Evolutionary conservation across 2,888 invertebrate species (phyloP).

Genomic region (Matsumyia berberina): DNA sequence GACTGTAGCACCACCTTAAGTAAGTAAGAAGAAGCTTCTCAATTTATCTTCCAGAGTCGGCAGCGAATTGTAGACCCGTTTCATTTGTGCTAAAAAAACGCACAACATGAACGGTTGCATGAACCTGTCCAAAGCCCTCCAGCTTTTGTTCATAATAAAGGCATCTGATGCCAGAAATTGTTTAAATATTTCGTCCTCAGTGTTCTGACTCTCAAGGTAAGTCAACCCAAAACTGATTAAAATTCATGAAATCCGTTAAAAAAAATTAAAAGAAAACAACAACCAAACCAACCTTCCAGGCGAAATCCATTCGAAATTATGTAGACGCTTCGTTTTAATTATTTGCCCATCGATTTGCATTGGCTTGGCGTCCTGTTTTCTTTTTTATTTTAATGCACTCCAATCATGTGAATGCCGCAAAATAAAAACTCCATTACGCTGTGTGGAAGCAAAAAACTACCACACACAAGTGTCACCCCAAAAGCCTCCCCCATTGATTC

Average conservation of each 20-base stretch:
- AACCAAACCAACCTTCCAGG: constrained; percentile 1
- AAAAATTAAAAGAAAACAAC: background rate
- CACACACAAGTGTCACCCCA: constrained; percentile 10
- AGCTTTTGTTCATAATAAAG: too few relatives aligned
- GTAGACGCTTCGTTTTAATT: constrained; percentile 51
- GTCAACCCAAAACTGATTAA: background rate
- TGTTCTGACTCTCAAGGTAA: background rate
- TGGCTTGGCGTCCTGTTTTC: constrained; percentile 15
- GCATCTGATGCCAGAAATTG: too few relatives aligned
- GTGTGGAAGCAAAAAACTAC: constrained; percentile 45
- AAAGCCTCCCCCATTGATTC: background rate
- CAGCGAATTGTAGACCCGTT: too few relatives aligned
- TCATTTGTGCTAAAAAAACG: too few relatives aligned
- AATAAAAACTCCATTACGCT: constrained; percentile 61
- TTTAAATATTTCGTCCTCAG: background rate
- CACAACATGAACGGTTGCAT: too few relatives aligned
- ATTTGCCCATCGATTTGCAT: constrained; percentile 57
- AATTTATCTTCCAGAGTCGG: too few relatives aligned
- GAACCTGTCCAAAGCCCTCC: too few relatives aligned
- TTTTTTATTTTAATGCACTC: constrained; percentile 50
- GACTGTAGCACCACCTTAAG: too few relatives aligned
- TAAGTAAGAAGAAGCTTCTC: too few relatives aligned
- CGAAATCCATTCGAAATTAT: constrained; percentile 24
- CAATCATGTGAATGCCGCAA: constrained; percentile 46
- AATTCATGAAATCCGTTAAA: background rate